These are phyloP conservation scores for Thalpophila matura DNA, from an alignment of 2,888 invertebrate genomes.

Conservation along the genomic window DNA sequence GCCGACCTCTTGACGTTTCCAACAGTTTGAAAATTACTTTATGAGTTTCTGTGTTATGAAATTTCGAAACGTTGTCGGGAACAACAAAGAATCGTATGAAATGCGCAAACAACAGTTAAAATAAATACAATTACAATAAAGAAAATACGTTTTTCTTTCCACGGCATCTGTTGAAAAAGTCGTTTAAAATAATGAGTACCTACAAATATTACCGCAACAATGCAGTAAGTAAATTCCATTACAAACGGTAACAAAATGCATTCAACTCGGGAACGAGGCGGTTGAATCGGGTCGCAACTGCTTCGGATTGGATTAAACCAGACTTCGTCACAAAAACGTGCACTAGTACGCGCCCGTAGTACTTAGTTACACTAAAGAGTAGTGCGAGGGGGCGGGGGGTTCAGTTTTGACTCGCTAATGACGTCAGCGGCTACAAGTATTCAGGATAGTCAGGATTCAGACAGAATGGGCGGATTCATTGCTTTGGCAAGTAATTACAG, in stretches of 20 bases:
- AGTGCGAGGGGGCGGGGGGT: slow-evolving; percentile 12
- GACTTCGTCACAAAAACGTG: slow-evolving; percentile 56
- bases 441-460: slow-evolving; percentile 45
- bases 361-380: slow-evolving; percentile 43
- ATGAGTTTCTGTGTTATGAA: slow-evolving; percentile 52
- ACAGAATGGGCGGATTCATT: slow-evolving; percentile 45
- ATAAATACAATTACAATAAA: slow-evolving; percentile 31
- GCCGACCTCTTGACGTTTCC: slow-evolving; percentile 47
- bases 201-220: slow-evolving; percentile 50
- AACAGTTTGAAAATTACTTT: slow-evolving; percentile 42
- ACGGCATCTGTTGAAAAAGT: slow-evolving; percentile 41
- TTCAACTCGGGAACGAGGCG: slow-evolving; percentile 49
- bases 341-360: slow-evolving; percentile 21
- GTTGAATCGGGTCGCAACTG: slow-evolving; percentile 46
- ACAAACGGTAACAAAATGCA: slow-evolving; percentile 48
- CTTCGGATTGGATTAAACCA: slow-evolving; percentile 50
- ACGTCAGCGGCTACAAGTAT: slow-evolving; percentile 53
- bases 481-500: slow-evolving; percentile 57
- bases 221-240: slow-evolving; percentile 46
- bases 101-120: slow-evolving; percentile 39
- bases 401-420: slow-evolving; percentile 61
- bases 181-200: slow-evolving; percentile 57
- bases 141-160: slow-evolving; percentile 20
- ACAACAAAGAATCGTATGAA: slow-evolving; percentile 44
- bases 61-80: slow-evolving; percentile 31